Evolutionary conservation across 1,140 invertebrate species (phyloP).

Genomic region (Rhynchophorus ferrugineus): DNA sequence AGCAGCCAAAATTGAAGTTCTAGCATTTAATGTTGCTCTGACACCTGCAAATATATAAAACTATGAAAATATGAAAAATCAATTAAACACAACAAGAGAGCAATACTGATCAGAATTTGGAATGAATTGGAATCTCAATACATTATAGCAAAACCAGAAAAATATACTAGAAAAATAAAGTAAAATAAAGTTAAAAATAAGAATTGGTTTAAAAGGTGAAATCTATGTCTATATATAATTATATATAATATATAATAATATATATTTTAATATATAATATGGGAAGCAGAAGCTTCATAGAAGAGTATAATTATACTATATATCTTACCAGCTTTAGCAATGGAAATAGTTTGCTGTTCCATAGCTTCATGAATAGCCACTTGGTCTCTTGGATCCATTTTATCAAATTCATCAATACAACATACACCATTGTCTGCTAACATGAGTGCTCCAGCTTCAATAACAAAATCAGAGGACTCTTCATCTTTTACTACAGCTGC

Average conservation of each 20-base stretch:
- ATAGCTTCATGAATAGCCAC: conserved; percentile 99
- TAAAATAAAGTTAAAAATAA: too few species aligned
- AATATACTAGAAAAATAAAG: too few species aligned
- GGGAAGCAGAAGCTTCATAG: too few species aligned
- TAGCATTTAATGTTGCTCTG: conserved; percentile 92
- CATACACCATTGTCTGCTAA: conserved; percentile 98
- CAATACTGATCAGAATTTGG: too few species aligned
- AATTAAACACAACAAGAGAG: too few species aligned
- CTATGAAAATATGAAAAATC: too few species aligned
- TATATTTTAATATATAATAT: too few species aligned
- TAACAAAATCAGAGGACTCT: conserved; percentile 97
- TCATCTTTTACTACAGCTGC: conserved; percentile 96
- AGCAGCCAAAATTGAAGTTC: conserved; percentile 96
- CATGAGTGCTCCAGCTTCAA: conserved; percentile 98
- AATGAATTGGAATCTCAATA: too few species aligned
- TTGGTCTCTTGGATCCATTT: conserved; percentile 97
- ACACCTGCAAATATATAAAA: conserved; percentile 55
- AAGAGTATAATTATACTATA: too few species aligned
- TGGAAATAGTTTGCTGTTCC: conserved; percentile 99
- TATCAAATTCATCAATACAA: conserved; percentile 99
- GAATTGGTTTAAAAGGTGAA: neutral
- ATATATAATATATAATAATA: neutral
- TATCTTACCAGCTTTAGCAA: conserved; percentile 87
- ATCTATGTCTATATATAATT: neutral
- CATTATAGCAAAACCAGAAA: too few species aligned